A percentile compares a stretch with the other conserved stretches of the same genome.
These are phyloP conservation scores for Dryobates pubescens DNA, from an alignment of 2,797 vertebrate species.

Conservation along the genomic window DNA sequence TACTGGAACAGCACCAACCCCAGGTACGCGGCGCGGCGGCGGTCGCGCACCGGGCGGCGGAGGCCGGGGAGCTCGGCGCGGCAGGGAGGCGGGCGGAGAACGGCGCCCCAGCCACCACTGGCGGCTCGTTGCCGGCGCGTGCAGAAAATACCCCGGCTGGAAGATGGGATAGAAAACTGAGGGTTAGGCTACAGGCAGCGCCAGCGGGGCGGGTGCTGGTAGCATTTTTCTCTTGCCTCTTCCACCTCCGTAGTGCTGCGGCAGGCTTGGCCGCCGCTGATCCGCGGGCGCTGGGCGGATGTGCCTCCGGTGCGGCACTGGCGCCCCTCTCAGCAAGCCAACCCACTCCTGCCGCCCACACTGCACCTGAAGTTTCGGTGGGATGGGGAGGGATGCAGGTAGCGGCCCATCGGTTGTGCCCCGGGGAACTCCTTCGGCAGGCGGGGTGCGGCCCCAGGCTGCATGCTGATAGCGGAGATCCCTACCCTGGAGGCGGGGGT, in stretches of 20 bases:
- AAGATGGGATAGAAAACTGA: not conserved
- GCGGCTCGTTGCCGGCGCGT: not conserved
- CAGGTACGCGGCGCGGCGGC: constrained; percentile 84
- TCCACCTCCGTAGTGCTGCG: not conserved
- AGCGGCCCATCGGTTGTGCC: not conserved
- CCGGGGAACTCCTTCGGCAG: not conserved
- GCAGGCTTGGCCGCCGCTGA: not conserved
- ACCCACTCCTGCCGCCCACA: not conserved
- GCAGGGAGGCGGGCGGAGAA: not conserved
- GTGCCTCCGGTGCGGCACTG: not conserved
- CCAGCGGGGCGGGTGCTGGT: too few species aligned
- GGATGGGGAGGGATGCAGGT: too few species aligned
- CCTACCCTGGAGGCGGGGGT: too few species aligned
- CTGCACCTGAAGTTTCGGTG: not conserved
- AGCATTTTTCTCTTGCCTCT: not conserved
- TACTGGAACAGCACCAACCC: constrained; percentile 98
- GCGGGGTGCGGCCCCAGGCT: not conserved
- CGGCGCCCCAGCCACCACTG: not conserved
- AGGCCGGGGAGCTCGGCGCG: not conserved
- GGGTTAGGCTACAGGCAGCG: not conserved
- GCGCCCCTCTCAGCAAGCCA: too few species aligned
- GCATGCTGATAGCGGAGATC: not conserved
- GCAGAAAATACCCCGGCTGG: not conserved
- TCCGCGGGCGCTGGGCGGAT: not conserved
- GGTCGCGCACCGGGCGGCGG: not conserved